Percentiles rank a stretch among this genome's conserved stretches.
These are phyloP conservation scores for Acromyrmex echinatior DNA, from an alignment of 1,140 invertebrate genomes.

Conservation along the genomic window DNA sequence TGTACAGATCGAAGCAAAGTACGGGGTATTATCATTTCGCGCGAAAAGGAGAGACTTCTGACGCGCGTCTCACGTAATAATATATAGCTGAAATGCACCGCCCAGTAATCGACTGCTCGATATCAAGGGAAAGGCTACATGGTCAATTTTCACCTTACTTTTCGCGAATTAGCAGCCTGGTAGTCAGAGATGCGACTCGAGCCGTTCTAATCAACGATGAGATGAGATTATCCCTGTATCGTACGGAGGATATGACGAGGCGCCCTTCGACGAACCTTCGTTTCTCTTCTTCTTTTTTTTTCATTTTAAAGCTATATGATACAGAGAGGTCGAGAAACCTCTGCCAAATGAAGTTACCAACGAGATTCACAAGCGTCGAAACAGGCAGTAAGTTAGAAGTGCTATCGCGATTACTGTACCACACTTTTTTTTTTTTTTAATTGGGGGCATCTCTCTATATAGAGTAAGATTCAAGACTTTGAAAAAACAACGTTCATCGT, in stretches of 20 bases:
- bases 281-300: background rate
- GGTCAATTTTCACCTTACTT: conserved; percentile 18
- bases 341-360: conserved; percentile 72
- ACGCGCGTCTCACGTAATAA: conserved; percentile 17
- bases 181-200: background rate
- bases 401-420: conserved; percentile 78
- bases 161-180: conserved; percentile 4
- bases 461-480: conserved; percentile 62
- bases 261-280: conserved; percentile 36
- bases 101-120: conserved; percentile 48
- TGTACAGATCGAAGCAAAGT: conserved; percentile 56
- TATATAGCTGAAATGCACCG: conserved; percentile 33
- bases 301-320: conserved; percentile 69
- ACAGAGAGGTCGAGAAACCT: conserved; percentile 68
- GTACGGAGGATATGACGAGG: conserved; percentile 55
- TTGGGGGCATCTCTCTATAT: conserved; percentile 56
- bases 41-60: background rate
- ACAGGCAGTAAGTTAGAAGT: conserved; percentile 78
- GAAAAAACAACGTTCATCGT: conserved; percentile 62
- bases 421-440: conserved; percentile 73
- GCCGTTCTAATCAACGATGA: conserved; percentile 1
- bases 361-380: conserved; percentile 76
- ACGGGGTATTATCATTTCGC: conserved; percentile 6
- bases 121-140: conserved; percentile 24
- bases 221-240: conserved; percentile 30